A percentile compares a stretch with the other conserved stretches of the same genome.
phyloP scores from a whole-genome alignment of 2,888 invertebrate species.

The Drosophila meridionalis region DNA sequence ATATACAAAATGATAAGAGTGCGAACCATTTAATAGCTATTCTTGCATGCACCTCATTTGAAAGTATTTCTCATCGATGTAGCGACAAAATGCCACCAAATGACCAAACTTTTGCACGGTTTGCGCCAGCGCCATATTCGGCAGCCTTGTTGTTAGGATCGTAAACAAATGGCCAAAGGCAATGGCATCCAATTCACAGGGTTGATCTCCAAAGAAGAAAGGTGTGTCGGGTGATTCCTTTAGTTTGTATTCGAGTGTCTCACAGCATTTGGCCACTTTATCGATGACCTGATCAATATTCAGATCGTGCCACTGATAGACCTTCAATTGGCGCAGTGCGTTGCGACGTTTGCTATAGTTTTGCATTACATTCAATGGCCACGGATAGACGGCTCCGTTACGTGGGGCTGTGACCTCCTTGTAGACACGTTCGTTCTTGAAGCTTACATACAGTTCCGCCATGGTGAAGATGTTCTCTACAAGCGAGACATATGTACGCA shows the following conservation, averaged over 20 bases:
- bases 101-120: conserved; percentile 91
- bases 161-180: conserved; percentile 99
- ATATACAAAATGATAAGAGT: conserved; percentile 22
- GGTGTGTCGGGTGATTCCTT: conserved; percentile 89
- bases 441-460: conserved; percentile 95
- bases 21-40: conserved; percentile 20
- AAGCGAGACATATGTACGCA: conserved; percentile 96
- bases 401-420: conserved; percentile 92
- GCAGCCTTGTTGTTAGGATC: conserved; percentile 94
- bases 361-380: conserved; percentile 94
- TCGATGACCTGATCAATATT: conserved; percentile 90
- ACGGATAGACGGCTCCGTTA: conserved; percentile 96
- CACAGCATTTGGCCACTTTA: conserved; percentile 92
- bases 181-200: conserved; percentile 97
- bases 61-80: conserved; percentile 94
- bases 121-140: conserved; percentile 92
- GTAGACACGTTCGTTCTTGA: conserved; percentile 92
- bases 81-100: conserved; percentile 92
- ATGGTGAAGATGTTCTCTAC: conserved; percentile 95
- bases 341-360: conserved; percentile 91
- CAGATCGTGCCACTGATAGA: conserved; percentile 93
- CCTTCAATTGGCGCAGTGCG: conserved; percentile 90
- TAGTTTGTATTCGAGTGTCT: conserved; percentile 93
- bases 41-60: conserved; percentile 58
- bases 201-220: conserved; percentile 92